Percentiles rank a stretch among this genome's conserved stretches.
These are phyloP conservation scores for Malurus elegans DNA, from an alignment of 2,113 vertebrate species.

Conservation along the genomic window DNA sequence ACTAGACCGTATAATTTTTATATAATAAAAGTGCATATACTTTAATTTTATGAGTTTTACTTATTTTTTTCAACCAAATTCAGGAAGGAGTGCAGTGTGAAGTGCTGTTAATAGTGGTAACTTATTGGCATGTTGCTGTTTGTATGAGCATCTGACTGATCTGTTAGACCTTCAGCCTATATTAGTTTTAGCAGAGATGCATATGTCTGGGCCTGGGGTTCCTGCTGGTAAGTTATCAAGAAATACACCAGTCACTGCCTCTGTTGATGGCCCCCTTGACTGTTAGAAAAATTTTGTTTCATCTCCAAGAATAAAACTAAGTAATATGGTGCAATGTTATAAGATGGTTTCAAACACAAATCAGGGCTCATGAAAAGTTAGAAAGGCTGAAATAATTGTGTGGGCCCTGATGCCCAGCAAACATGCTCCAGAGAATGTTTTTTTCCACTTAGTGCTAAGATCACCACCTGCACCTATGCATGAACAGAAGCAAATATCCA, in stretches of 20 bases:
- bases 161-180: neutral
- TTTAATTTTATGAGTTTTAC: neutral
- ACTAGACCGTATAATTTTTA: neutral
- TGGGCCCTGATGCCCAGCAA: neutral
- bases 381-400: neutral
- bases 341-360: neutral
- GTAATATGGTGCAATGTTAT: neutral
- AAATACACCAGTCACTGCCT: neutral
- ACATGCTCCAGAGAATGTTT: neutral
- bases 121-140: neutral
- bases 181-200: neutral
- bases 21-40: no score
- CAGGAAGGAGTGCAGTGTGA: neutral
- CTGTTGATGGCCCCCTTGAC: neutral
- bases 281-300: neutral
- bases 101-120: neutral
- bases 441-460: neutral
- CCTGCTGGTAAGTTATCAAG: neutral
- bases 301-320: neutral
- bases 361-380: neutral
- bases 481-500: neutral
- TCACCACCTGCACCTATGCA: neutral
- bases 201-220: neutral
- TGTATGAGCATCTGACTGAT: neutral
- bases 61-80: neutral